Base-by-base conservation (phyloP, 2,113 vertebrate species). In the Gila orcuttii region DNA sequence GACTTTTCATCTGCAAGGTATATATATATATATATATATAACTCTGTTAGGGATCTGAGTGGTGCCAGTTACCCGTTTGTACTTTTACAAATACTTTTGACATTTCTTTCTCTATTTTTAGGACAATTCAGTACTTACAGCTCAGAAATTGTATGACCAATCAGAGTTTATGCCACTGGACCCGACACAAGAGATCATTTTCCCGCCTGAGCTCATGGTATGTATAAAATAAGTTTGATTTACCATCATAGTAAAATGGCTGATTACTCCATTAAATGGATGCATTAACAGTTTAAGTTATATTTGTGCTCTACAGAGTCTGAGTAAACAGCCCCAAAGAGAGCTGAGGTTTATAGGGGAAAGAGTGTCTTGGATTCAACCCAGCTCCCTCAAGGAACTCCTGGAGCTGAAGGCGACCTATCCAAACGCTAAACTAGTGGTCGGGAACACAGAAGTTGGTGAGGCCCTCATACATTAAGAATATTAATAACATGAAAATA, bases 401-500 rank as follows among this genome's bases (percentile, higher is more conserved):
- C 87, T 99, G 85, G 87, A 88, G 7, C 95, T 98, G 79, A 99
- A 99, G 85, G 94, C 94, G 47, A 90, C 94, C 84, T 88, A 96
- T 76, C 97, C 97, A 0, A 88, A 91, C 0, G 96, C 97, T 86
- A 96, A 95, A 87, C 93, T 99, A 0, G 97, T 99, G 79, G 96
- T 98, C 85, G 98, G 98, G 12, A 99, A 99, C 95, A 99, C 97
- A 0, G 97, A 99, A 97, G 96, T 99, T 0, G 98, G 98, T 99
- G 90, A 96, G 97, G 89, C 23, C 17, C 25, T 60, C 36, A 68
- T 31, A 60, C 5, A 79, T 79, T 79, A n/a, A 2, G 11, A 33
- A 60, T 21, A 55, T 23, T 3, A 73, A 73, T 19, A 6, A 52
- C 50, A 6, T 57, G 6, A 57, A 57, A 57, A 21, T 57, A 13